A percentile compares a stretch with the other conserved stretches of the same genome.
phyloP scores from a whole-genome alignment of 2,113 vertebrate genomes.

The Bucco capensis region DNA sequence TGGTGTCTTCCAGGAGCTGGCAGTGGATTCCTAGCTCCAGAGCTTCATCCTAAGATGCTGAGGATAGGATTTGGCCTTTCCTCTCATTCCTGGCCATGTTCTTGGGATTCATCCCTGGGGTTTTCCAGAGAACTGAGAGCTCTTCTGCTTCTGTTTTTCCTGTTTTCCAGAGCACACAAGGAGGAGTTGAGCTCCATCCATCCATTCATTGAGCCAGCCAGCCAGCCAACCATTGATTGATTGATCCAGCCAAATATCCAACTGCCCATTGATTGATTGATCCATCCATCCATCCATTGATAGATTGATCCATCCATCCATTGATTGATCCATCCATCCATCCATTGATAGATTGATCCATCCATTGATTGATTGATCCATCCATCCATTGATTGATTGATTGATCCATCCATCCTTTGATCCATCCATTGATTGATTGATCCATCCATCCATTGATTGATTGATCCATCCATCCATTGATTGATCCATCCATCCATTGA shows the following conservation, averaged over 20 bases:
- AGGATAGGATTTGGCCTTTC: no score
- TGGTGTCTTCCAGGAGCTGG: neutral
- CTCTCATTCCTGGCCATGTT: no score
- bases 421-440: neutral
- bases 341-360: neutral
- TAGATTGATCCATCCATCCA: no score
- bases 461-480: no score
- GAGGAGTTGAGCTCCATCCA: neutral
- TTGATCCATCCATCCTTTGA: neutral
- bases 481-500: neutral
- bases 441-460: no score
- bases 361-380: neutral
- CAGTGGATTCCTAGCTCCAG: no score
- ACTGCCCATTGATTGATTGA: no score
- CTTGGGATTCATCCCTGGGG: neutral
- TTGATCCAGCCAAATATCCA: neutral
- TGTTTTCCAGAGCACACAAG: neutral
- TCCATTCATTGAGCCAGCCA: neutral
- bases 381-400: no score
- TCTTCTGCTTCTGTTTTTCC: neutral
- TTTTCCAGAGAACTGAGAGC: neutral
- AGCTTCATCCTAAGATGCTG: no score
- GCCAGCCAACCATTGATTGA: neutral
- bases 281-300: neutral
- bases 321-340: conserved; percentile 45